A percentile compares a stretch with the other conserved stretches of the same genome.
Evolutionary conservation across 1,140 invertebrate species (phyloP).

Genomic region (Hyposmocoma kahamanoa): DNA sequence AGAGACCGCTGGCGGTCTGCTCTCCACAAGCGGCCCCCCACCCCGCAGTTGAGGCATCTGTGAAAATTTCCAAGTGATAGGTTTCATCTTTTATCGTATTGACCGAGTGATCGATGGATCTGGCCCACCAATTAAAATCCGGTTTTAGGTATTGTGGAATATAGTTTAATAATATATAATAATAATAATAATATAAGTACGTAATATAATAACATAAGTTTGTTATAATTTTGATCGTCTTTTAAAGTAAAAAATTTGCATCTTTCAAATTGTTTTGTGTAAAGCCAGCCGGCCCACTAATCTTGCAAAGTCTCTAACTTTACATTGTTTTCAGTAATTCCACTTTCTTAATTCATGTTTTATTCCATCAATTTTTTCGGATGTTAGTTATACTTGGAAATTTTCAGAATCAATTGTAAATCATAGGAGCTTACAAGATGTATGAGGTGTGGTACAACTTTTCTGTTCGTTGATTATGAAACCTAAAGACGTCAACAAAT

Average conservation of each 20-base stretch:
- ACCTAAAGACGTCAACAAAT: conserved; percentile 3
- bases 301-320: conserved; percentile 4
- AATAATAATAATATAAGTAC: too few species aligned
- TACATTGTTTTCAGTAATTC: neutral
- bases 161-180: too few species aligned
- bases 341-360: too few species aligned
- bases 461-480: conserved; percentile 8
- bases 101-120: neutral
- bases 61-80: conserved; percentile 6
- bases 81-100: neutral
- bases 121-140: conserved; percentile 7
- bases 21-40: conserved; percentile 9
- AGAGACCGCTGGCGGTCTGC: conserved; percentile 1
- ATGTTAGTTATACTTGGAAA: neutral
- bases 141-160: neutral
- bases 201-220: too few species aligned
- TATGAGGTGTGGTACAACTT: neutral
- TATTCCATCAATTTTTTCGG: neutral
- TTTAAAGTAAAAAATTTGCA: conserved; percentile 2
- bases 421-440: neutral
- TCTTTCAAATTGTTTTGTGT: conserved; percentile 8
- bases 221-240: conserved; percentile 3
- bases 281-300: conserved; percentile 2
- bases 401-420: neutral
- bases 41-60: conserved; percentile 10